Evolutionary conservation across 2,113 vertebrate species (phyloP).

Genomic region (Anoplopoma fimbria): DNA sequence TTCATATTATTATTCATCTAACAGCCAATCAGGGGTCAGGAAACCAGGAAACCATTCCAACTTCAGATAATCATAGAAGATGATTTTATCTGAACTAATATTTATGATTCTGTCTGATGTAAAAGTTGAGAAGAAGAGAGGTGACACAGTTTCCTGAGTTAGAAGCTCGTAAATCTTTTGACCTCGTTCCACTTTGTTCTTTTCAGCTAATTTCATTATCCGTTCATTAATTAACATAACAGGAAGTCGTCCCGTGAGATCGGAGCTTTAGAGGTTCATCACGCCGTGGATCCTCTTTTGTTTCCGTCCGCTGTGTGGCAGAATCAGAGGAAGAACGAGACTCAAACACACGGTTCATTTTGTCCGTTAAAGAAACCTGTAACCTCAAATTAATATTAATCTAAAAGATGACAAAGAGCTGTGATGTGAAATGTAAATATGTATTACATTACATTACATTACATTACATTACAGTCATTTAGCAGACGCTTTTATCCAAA

Average conservation of each 20-base stretch:
- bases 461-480: no score
- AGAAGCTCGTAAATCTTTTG: conserved; percentile 4
- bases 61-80: conserved; percentile 1
- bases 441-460: no score
- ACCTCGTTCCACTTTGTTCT: conserved; percentile 12
- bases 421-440: no score
- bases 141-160: neutral
- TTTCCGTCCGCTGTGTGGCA: no score
- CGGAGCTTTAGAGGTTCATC: neutral
- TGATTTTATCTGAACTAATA: neutral
- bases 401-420: no score
- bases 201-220: conserved; percentile 9
- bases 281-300: neutral
- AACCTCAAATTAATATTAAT: no score
- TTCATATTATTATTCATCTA: no score
- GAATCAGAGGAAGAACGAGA: no score
- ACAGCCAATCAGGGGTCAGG: conserved; percentile 30
- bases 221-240: conserved; percentile 34
- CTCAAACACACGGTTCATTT: no score
- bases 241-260: conserved; percentile 9
- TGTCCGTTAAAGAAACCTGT: no score
- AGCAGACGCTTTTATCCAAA: no score
- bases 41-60: neutral
- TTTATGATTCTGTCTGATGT: neutral
- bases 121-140: neutral